A percentile compares a stretch with the other conserved stretches of the same genome.
Conservation (phyloP, 2,797 vertebrate genomes). For the Nyctibius grandis region DNA sequence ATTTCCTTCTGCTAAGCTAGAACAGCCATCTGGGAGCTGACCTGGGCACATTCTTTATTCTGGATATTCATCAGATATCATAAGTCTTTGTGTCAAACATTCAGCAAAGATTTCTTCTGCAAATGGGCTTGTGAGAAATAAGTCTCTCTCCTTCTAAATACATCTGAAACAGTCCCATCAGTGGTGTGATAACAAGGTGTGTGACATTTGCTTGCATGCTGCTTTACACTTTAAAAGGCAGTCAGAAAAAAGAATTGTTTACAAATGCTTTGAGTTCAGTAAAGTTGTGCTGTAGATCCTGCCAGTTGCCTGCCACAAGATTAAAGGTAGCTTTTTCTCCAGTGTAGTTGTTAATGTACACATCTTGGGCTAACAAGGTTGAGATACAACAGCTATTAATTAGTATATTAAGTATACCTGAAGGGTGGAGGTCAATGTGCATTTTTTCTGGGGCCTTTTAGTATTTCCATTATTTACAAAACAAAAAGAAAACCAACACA, state of each 20-base stretch:
- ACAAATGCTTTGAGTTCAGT: neutral
- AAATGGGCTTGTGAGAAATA: neutral
- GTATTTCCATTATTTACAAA: neutral
- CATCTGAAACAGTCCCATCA: neutral
- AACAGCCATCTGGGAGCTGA: neutral
- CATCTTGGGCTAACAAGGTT: neutral
- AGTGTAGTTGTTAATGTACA: neutral
- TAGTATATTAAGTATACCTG: neutral
- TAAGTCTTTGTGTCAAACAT: neutral
- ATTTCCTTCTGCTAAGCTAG: neutral
- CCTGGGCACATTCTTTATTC: neutral
- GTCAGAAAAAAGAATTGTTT: neutral
- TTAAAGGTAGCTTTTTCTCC: neutral
- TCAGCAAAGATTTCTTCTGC: neutral
- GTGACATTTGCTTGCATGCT: neutral
- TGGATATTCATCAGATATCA: neutral
- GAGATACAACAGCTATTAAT: neutral
- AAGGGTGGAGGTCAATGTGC: neutral
- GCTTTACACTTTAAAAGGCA: neutral
- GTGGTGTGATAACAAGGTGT: neutral
- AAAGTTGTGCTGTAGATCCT: neutral
- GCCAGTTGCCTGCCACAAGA: neutral
- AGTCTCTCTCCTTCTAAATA: neutral
- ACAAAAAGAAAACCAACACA: neutral
- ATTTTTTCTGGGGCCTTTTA: neutral